These are phyloP conservation scores for Acleris emargana DNA, from an alignment of 2,888 invertebrate species.

Conservation along the genomic window DNA sequence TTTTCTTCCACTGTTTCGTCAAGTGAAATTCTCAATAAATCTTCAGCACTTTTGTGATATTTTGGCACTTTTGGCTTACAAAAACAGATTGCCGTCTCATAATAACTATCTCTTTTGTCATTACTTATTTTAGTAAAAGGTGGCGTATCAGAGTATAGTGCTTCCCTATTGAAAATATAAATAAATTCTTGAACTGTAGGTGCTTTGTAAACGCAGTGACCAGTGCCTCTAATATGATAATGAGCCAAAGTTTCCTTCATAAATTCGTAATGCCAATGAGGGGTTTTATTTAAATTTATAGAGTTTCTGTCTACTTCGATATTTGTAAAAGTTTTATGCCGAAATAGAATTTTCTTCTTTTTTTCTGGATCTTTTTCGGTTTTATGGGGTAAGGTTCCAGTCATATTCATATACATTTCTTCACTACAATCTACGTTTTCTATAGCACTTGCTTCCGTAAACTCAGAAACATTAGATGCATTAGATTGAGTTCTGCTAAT, in stretches of 20 bases:
- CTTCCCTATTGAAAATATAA: slow-evolving; percentile 76
- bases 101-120: slow-evolving; percentile 68
- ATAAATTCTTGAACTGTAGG: slow-evolving; percentile 76
- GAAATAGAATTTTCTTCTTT: slow-evolving; percentile 69
- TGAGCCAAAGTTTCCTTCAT: slow-evolving; percentile 71
- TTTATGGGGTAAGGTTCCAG: slow-evolving; percentile 72
- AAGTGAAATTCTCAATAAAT: slow-evolving; percentile 61
- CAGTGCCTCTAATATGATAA: slow-evolving; percentile 78
- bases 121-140: slow-evolving; percentile 64
- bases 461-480: slow-evolving; percentile 66
- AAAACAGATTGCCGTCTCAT: slow-evolving; percentile 79
- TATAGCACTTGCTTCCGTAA: slow-evolving; percentile 73
- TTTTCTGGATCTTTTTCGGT: slow-evolving; percentile 55
- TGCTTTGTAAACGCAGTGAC: slow-evolving; percentile 75
- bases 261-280: slow-evolving; percentile 65
- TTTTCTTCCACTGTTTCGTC: slow-evolving; percentile 51
- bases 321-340: slow-evolving; percentile 78
- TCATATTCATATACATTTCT: slow-evolving; percentile 71
- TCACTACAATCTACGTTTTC: slow-evolving; percentile 77
- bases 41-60: slow-evolving; percentile 75
- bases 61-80: slow-evolving; percentile 71
- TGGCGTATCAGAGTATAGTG: slow-evolving; percentile 62
- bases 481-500: slow-evolving; percentile 63
- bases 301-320: slow-evolving; percentile 75
- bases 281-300: slow-evolving; percentile 58